Conservation (phyloP, 2,113 vertebrate species). For the Neodon shergylaensis region DNA sequence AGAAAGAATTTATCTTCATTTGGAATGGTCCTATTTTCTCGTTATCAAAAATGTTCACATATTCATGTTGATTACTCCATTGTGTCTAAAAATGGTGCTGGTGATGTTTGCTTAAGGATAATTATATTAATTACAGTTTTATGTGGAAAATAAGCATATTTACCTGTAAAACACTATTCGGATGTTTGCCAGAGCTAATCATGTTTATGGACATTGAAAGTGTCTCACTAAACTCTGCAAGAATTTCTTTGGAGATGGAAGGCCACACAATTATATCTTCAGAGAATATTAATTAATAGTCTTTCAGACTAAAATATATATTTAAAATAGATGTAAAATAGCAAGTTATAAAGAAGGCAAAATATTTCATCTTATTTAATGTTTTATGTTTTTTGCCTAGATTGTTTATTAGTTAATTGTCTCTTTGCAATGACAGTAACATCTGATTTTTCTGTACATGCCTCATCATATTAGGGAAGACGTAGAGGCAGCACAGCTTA, state of each 20-base stretch:
- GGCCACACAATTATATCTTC: neutral
- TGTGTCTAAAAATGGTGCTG: neutral
- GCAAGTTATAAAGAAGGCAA: neutral
- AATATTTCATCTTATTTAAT: neutral
- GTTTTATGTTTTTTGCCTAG: neutral
- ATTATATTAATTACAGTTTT: slow-evolving; percentile 47
- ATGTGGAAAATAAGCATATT: slow-evolving; percentile 27
- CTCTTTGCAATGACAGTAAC: neutral
- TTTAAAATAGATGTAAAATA: neutral
- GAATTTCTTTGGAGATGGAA: neutral
- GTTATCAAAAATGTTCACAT: neutral
- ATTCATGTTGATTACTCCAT: neutral
- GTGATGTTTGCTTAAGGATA: slow-evolving; percentile 32
- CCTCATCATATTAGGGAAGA: neutral
- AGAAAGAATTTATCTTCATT: neutral
- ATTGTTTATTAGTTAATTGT: neutral
- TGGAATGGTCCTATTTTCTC: neutral
- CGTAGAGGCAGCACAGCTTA: neutral
- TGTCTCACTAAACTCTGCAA: slow-evolving; percentile 7
- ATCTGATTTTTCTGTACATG: neutral
- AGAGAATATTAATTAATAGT: neutral
- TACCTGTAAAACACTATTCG: neutral
- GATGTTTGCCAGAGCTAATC: neutral
- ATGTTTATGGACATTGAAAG: neutral
- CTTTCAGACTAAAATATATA: neutral